Conservation (phyloP, 2,888 invertebrate genomes). For the Chrysodeixis includens region DNA sequence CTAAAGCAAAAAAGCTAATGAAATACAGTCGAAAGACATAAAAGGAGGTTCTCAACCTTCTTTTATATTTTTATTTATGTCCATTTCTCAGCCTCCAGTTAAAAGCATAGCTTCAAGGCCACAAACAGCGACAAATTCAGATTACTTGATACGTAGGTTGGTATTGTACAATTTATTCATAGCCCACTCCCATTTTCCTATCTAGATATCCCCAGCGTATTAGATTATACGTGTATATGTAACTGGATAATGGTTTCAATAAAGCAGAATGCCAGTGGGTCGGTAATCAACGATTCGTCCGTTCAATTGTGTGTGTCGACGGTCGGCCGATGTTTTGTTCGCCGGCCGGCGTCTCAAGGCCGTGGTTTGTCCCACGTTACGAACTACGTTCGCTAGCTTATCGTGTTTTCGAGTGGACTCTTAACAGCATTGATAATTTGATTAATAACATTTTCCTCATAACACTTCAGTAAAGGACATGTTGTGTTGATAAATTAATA, state of each 20-base stretch:
- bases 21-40: too few species aligned
- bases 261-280: background rate
- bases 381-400: background rate
- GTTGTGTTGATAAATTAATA: too few species aligned
- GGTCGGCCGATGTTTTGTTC: background rate
- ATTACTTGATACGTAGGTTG: background rate
- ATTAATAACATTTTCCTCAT: background rate
- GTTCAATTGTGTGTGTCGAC: background rate
- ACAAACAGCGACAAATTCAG: background rate
- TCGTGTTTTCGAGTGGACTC: background rate
- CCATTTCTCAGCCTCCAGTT: too few species aligned
- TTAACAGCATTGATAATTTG: background rate
- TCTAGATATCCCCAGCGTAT: background rate
- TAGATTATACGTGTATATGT: background rate
- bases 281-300: background rate
- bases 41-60: too few species aligned
- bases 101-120: background rate
- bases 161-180: background rate
- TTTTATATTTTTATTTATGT: too few species aligned
- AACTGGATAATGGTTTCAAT: slow-evolving; percentile 4
- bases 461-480: background rate
- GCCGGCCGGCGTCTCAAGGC: background rate
- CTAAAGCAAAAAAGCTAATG: too few species aligned
- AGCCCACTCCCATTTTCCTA: slow-evolving; percentile 1
- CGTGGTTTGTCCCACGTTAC: background rate